phyloP scores from a whole-genome alignment of 1,140 invertebrate genomes.

The Bombus cullumanus region DNA sequence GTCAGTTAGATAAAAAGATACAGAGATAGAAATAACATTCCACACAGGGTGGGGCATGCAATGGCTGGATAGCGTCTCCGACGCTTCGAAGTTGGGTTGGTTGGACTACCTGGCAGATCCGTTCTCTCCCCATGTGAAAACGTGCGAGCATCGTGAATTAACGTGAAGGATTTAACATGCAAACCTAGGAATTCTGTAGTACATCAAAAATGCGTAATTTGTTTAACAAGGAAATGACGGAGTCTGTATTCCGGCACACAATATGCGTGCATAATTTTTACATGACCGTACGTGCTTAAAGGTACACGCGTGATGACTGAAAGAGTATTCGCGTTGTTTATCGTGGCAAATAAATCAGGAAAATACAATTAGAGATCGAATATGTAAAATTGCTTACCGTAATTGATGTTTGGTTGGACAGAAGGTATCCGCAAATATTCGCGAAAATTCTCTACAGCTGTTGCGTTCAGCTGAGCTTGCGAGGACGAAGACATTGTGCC shows the following conservation, averaged over 20 bases:
- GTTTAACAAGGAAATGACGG: slow-evolving; percentile 58
- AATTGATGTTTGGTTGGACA: slow-evolving; percentile 92
- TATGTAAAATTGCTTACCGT: slow-evolving; percentile 85
- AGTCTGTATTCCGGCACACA: slow-evolving; percentile 37
- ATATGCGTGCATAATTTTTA: slow-evolving; percentile 27
- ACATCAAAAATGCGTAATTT: slow-evolving; percentile 33
- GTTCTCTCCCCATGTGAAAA: not conserved
- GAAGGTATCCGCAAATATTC: slow-evolving; percentile 91
- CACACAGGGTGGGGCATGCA: slow-evolving; percentile 69
- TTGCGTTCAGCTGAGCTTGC: slow-evolving; percentile 80
- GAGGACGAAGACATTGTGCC: slow-evolving; percentile 65
- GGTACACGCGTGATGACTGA: not conserved
- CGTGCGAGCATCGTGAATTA: not conserved
- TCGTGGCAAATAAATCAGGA: not conserved
- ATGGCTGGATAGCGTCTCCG: slow-evolving; percentile 74
- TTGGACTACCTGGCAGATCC: not conserved
- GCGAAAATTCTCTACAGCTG: slow-evolving; percentile 89
- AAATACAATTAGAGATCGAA: not conserved
- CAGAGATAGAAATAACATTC: slow-evolving; percentile 64
- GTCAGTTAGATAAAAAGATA: slow-evolving; percentile 3
- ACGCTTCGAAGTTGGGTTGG: slow-evolving; percentile 59
- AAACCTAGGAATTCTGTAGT: too few species aligned
- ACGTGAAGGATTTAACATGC: not conserved
- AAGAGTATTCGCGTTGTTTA: not conserved
- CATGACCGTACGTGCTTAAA: not conserved